phyloP scores from a whole-genome alignment of 2,888 invertebrate species.

The Temnothorax unifasciatus region DNA sequence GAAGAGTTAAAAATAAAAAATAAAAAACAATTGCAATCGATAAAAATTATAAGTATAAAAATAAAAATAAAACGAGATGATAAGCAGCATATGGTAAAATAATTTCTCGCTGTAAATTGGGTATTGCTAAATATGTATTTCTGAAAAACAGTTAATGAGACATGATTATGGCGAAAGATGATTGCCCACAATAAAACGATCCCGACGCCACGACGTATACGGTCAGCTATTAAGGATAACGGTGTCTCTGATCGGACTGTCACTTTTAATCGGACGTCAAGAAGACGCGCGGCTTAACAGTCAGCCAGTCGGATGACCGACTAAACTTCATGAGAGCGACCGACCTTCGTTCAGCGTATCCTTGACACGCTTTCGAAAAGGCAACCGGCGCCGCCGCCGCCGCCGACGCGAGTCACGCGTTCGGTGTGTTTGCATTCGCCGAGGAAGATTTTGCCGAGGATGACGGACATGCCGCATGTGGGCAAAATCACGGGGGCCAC shows the following conservation, averaged over 20 bases:
- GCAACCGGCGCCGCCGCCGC: neutral
- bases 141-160: neutral
- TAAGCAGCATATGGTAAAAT: neutral
- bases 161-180: neutral
- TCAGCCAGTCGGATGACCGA: conserved; percentile 35
- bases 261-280: conserved; percentile 11
- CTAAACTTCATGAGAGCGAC: conserved; percentile 46
- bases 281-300: neutral
- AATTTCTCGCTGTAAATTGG: neutral
- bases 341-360: conserved; percentile 41
- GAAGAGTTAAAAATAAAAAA: neutral
- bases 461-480: conserved; percentile 18
- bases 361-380: conserved; percentile 54
- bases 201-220: neutral
- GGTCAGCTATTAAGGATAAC: conserved; percentile 15
- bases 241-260: conserved; percentile 1
- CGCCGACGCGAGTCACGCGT: conserved; percentile 4
- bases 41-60: neutral
- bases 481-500: conserved; percentile 41
- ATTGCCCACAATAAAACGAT: neutral
- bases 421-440: conserved; percentile 27
- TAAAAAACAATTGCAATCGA: neutral
- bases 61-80: neutral
- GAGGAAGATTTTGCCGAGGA: conserved; percentile 20
- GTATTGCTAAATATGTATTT: neutral